phyloP scores from a whole-genome alignment of 2,888 invertebrate genomes.

The Troglohyphantes excavatus region DNA sequence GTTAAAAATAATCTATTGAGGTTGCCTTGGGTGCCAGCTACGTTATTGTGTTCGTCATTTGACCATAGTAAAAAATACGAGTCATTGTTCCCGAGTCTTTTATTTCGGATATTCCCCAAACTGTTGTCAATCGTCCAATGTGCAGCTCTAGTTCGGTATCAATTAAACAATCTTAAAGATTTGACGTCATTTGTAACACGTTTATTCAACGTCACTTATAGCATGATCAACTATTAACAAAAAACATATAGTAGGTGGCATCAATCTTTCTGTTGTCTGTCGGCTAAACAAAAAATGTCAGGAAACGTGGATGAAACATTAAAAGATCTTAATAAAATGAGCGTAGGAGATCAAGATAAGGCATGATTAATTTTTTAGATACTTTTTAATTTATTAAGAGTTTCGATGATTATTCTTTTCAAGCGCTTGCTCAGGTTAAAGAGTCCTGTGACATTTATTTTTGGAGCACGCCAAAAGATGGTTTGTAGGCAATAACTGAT shows the following conservation, averaged over 20 bases:
- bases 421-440: conserved; percentile 43
- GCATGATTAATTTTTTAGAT: conserved; percentile 67
- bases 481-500: conserved; percentile 58
- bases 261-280: conserved; percentile 40
- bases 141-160: too few relatives aligned
- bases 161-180: too few relatives aligned
- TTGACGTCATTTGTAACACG: too few relatives aligned
- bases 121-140: too few relatives aligned
- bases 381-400: conserved; percentile 14
- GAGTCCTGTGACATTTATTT: conserved; percentile 17
- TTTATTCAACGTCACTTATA: too few relatives aligned
- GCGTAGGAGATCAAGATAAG: conserved; percentile 67
- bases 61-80: too few relatives aligned
- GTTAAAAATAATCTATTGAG: too few relatives aligned
- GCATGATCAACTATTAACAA: not conserved
- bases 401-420: conserved; percentile 60
- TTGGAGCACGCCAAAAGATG: conserved; percentile 52
- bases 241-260: not conserved
- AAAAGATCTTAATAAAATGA: conserved; percentile 67
- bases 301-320: conserved; percentile 64
- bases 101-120: too few relatives aligned
- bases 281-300: conserved; percentile 43
- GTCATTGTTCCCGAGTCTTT: too few relatives aligned
- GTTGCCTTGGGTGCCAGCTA: too few relatives aligned
- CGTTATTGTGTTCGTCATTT: too few relatives aligned